phyloP scores from a whole-genome alignment of 2,888 invertebrate genomes.

The Dinocampus coccinellae region DNA sequence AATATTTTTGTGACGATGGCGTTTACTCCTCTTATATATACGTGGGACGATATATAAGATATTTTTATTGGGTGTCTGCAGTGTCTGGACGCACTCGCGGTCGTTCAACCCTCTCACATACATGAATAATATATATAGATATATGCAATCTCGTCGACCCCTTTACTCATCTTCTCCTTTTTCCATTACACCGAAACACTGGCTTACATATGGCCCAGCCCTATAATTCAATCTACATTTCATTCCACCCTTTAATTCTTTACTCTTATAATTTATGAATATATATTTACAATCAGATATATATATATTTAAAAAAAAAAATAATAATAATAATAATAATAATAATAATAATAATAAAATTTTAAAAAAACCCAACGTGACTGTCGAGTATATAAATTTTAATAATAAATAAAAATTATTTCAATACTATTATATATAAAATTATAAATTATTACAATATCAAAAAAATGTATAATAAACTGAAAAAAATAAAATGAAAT shows the following conservation, averaged over 20 bases:
- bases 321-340: no score
- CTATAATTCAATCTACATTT: conserved; percentile 17
- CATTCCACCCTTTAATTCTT: neutral
- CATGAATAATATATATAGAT: neutral
- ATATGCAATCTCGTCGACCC: neutral
- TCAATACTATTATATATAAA: no score
- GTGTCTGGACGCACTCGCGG: conserved; percentile 62
- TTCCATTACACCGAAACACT: neutral
- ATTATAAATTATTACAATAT: no score
- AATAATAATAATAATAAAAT: no score
- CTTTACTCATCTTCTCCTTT: neutral
- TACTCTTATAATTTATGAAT: neutral
- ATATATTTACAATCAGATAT: no score
- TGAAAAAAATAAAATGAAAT: no score
- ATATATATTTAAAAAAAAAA: neutral
- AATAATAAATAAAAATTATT: no score
- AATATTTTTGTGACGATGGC: conserved; percentile 23
- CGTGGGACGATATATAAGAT: conserved; percentile 53
- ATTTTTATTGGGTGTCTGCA: conserved; percentile 66
- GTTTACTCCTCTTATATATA: conserved; percentile 42
- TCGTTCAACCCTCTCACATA: conserved; percentile 52
- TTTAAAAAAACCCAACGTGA: no score
- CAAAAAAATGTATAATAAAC: no score
- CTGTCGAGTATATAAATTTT: no score
- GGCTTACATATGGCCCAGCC: conserved; percentile 8